Percentiles rank a stretch among this genome's conserved stretches.
Conservation (phyloP, 2,113 vertebrate genomes). For the Xenopus tropicalis region UCB_Xtro_10.0 CM004447.2:121597001-121597500, state of each 20-base stretch:
- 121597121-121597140: background rate
- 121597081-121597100: conserved; percentile 14
- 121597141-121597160: conserved; percentile 19
- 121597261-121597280: conserved; percentile 16
- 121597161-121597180: background rate
- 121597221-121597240: background rate
- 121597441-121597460: too few relatives aligned
- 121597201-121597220: background rate
- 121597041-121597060: conserved; percentile 37
- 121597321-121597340: background rate
- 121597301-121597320: background rate
- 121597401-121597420: too few relatives aligned
- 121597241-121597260: background rate
- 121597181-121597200: background rate
- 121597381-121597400: background rate
- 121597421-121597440: too few relatives aligned
- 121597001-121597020: conserved; percentile 43
- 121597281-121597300: conserved; percentile 3
- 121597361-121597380: background rate
- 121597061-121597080: conserved; percentile 34
- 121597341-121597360: background rate
- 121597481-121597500: too few relatives aligned
- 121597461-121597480: too few relatives aligned
- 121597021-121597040: conserved; percentile 33
- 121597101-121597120: conserved; percentile 17